Evolutionary conservation across 2,888 invertebrate species (phyloP), one percentile per base, ranked within the genome.

Genomic region (Amiota minor): DNA sequence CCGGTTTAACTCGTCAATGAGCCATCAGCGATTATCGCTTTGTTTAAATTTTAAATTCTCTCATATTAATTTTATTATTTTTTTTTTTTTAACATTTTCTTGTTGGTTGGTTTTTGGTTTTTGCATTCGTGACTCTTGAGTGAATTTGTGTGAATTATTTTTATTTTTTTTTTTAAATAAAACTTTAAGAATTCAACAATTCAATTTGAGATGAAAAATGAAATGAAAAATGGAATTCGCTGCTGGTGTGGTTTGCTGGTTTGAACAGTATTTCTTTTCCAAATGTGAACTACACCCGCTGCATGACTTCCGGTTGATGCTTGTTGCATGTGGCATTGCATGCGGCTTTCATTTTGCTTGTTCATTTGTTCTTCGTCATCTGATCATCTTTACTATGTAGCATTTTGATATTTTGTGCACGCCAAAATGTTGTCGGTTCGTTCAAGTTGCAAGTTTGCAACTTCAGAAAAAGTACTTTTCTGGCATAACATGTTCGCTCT

Each of bases 401-500:
- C 6, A 35, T 35, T 35, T 35, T 8, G 35, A 35, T 35, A 35
- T 35, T 35, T 35, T 35, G 35, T 35, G 14, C 62, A 62, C 45
- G 62, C 62, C 62, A 62, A 62, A 62, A 62, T 62, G 62, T 62
- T 62, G 62, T 62, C 62, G n/a, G 14, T 23, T n/a, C 45, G 6
- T 35, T 62, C 14, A n/a, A 35, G 62, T 62, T 62, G 61, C 14
- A 53, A 23, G 23, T 35, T 35, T 11, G 1, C 35, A 35, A 35
- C 35, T 35, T 35, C 4, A 35, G 35, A 35, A 35, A 35, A 35
- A 35, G 35, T 35, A 35, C 35, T 35, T 35, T 35, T 35, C 35
- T 35, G 6, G 35, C 35, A 6, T 35, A 35, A 35, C 35, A 35
- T 35, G 35, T 35, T 35, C 35, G 35, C 35, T 35, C 4, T 35